Percentiles rank a stretch among this genome's conserved stretches.
phyloP scores from a whole-genome alignment of 2,888 invertebrate species.

The Macrosiphum euphorbiae region DNA sequence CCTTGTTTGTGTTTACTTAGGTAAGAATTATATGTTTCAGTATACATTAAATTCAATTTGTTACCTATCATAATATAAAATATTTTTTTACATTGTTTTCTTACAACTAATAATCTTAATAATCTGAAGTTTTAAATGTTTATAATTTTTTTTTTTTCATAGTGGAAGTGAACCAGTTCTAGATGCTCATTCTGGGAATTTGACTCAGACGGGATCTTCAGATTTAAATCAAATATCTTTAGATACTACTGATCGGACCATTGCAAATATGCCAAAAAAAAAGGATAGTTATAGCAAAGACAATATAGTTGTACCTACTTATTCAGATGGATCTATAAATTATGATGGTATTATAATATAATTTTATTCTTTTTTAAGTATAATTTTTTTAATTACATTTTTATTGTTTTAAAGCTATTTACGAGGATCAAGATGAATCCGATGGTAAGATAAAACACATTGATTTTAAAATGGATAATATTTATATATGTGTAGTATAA shows the following conservation, averaged over 20 bases:
- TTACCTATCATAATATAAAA: not conserved
- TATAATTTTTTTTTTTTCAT: not conserved
- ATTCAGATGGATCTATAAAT: conserved; percentile 81
- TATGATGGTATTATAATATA: conserved; percentile 78
- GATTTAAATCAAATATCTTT: conserved; percentile 45
- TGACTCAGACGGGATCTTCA: conserved; percentile 18
- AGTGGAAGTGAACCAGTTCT: conserved; percentile 41
- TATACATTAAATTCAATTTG: not conserved
- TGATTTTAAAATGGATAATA: conserved; percentile 17
- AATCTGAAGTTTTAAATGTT: not conserved
- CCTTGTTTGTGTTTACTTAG: not conserved
- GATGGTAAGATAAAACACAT: conserved; percentile 74
- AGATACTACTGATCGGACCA: conserved; percentile 35
- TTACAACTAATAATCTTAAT: not conserved
- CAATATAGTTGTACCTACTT: conserved; percentile 64
- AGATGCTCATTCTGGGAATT: conserved; percentile 28
- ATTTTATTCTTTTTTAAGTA: conserved; percentile 16
- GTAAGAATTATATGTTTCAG: not conserved
- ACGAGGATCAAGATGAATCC: conserved; percentile 90
- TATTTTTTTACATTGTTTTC: not conserved
- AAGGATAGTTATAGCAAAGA: conserved; percentile 64
- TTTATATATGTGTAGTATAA: conserved; percentile 47
- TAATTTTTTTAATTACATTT: conserved; percentile 63
- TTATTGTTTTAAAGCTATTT: conserved; percentile 78
- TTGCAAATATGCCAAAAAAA: conserved; percentile 61